Conservation (phyloP, 1,140 invertebrate genomes). For the Chrysopa pallens region DNA sequence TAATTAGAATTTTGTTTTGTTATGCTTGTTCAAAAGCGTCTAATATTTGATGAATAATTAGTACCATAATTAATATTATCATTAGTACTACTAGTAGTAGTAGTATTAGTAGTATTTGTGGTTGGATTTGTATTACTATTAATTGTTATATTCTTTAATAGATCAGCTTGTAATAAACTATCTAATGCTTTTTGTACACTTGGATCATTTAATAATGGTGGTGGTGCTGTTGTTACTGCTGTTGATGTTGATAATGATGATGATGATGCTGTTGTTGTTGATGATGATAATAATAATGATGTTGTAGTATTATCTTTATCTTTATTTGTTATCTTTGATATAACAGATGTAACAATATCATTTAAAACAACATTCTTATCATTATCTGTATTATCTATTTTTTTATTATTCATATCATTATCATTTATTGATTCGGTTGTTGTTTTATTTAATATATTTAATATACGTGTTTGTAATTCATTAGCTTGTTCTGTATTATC, state of each 20-base stretch:
- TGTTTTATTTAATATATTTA: slow-evolving; percentile 58
- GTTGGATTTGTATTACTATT: no score
- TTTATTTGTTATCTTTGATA: slow-evolving; percentile 1
- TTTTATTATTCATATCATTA: no score
- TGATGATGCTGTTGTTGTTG: not conserved
- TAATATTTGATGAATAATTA: no score
- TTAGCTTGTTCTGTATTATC: slow-evolving; percentile 28
- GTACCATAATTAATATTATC: no score
- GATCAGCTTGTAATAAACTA: slow-evolving; percentile 44
- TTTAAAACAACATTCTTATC: no score
- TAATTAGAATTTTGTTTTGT: no score
- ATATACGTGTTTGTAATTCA: slow-evolving; percentile 67
- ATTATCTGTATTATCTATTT: no score
- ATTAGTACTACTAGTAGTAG: no score
- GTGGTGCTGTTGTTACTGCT: slow-evolving; percentile 23
- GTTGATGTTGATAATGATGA: slow-evolving; percentile 13
- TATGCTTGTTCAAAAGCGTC: no score
- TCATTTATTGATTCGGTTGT: slow-evolving; percentile 13
- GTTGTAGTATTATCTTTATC: slow-evolving; percentile 2
- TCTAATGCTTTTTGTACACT: slow-evolving; percentile 59
- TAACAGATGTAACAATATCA: slow-evolving; percentile 3
- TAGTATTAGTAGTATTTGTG: no score
- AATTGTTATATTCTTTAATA: slow-evolving; percentile 30
- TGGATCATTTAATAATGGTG: slow-evolving; percentile 46
- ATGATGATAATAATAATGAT: slow-evolving; percentile 1